Conservation (phyloP, 2,888 invertebrate genomes). For the Oscheius sp. region DNA sequence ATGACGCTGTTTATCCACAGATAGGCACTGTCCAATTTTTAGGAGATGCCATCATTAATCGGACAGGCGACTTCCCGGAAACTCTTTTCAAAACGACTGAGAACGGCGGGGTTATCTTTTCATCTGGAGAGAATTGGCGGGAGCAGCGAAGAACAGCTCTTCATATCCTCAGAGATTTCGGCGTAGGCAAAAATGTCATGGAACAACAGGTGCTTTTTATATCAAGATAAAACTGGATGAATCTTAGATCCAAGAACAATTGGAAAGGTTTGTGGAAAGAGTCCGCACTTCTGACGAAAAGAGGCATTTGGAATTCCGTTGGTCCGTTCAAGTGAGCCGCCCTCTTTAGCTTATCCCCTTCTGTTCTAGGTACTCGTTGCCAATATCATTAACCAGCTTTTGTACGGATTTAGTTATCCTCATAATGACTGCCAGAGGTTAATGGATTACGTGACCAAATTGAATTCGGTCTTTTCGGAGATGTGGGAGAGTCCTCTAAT, state of each 20-base stretch:
- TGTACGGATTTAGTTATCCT: conserved; percentile 54
- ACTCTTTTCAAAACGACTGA: conserved; percentile 31
- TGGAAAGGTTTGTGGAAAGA: conserved; percentile 33
- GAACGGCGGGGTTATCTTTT: conserved; percentile 43
- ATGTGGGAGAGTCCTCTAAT: conserved; percentile 10
- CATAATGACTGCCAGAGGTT: conserved; percentile 46
- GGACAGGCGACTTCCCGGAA: conserved; percentile 41
- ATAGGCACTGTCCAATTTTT: conserved; percentile 7
- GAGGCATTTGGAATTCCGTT: conserved; percentile 40
- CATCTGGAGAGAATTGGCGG: conserved; percentile 53
- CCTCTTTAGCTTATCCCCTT: conserved; percentile 12
- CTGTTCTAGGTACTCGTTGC: conserved; percentile 52
- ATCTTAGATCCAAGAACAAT: conserved; percentile 26
- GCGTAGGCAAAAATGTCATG: conserved; percentile 54
- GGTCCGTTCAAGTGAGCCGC: conserved; percentile 51
- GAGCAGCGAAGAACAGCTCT: conserved; percentile 50
- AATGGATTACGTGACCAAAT: conserved; percentile 34
- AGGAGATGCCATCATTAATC: conserved; percentile 38
- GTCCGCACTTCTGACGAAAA: conserved; percentile 13
- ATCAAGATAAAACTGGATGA: neutral
- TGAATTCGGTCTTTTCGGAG: neutral
- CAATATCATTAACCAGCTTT: conserved; percentile 58
- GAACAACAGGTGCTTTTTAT: conserved; percentile 44
- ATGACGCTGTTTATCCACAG: conserved; percentile 11
- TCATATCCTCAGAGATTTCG: conserved; percentile 56